These are phyloP conservation scores for Dicyrtomina minuta DNA, from an alignment of 2,888 invertebrate species.

Conservation along the genomic window DNA sequence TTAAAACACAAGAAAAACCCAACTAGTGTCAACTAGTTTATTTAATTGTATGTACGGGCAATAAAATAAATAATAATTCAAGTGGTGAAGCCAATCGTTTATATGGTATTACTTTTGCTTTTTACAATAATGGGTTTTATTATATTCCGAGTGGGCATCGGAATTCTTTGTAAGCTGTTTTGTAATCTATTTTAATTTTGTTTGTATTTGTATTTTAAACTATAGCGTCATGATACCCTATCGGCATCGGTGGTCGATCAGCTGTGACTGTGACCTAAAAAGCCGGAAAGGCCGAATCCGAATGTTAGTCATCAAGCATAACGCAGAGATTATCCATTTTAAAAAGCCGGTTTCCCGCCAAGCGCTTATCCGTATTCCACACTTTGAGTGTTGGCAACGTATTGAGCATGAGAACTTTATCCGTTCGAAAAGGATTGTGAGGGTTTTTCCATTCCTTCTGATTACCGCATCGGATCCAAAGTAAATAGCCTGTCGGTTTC, in stretches of 20 bases:
- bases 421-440: conserved; percentile 29
- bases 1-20: no score
- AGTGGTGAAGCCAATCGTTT: no score
- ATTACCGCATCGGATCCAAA: conserved; percentile 30
- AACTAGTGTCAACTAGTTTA: no score
- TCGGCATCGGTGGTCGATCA: neutral
- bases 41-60: no score
- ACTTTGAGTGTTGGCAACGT: conserved; percentile 32
- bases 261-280: neutral
- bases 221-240: neutral
- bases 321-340: conserved; percentile 23
- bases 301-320: conserved; percentile 31
- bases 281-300: no score
- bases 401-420: conserved; percentile 19
- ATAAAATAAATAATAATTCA: no score
- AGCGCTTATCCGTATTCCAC: conserved; percentile 35
- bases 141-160: no score
- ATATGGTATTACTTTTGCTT: no score
- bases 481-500: conserved; percentile 21
- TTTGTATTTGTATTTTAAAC: no score
- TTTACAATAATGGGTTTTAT: no score
- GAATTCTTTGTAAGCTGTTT: no score
- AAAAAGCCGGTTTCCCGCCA: conserved; percentile 19
- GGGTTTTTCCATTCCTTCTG: conserved; percentile 24
- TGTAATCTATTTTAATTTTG: no score